These are phyloP conservation scores for Patiria pectinifera DNA, from an alignment of 53 echinoderm and acorn worm genomes.

Conservation along the genomic window DNA sequence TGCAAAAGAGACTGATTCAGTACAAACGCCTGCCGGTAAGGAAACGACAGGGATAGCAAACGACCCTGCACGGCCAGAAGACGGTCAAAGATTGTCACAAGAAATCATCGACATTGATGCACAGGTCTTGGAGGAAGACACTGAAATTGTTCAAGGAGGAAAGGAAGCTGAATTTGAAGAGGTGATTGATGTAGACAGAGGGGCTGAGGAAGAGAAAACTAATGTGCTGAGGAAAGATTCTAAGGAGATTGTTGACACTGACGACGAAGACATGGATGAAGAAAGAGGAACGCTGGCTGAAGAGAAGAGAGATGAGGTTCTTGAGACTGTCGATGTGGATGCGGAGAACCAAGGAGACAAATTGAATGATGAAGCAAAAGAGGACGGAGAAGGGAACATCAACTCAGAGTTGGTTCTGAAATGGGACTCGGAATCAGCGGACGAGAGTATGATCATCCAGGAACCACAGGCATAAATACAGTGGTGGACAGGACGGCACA, in stretches of 20 bases:
- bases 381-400: constrained; percentile 16
- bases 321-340: constrained; percentile 6
- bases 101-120: constrained; percentile 14
- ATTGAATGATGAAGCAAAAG: not conserved
- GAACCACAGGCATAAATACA: not conserved
- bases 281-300: not conserved
- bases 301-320: not conserved
- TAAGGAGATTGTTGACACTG: not conserved
- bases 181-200: not conserved
- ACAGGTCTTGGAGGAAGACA: not conserved
- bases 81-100: not conserved
- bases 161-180: not conserved
- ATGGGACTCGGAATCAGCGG: constrained; percentile 54
- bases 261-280: not conserved
- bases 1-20: constrained; percentile 12
- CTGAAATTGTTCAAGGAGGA: not conserved
- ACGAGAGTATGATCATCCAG: constrained; percentile 38
- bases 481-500: not conserved
- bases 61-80: not conserved
- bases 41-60: not conserved
- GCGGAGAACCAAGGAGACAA: constrained; percentile 25
- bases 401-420: constrained; percentile 38
- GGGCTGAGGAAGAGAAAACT: not conserved
- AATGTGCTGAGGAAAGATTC: constrained; percentile 1
- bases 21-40: not conserved